These are phyloP conservation scores for Mylabris phalerata DNA, from an alignment of 1,140 invertebrate genomes.

Conservation along the genomic window DNA sequence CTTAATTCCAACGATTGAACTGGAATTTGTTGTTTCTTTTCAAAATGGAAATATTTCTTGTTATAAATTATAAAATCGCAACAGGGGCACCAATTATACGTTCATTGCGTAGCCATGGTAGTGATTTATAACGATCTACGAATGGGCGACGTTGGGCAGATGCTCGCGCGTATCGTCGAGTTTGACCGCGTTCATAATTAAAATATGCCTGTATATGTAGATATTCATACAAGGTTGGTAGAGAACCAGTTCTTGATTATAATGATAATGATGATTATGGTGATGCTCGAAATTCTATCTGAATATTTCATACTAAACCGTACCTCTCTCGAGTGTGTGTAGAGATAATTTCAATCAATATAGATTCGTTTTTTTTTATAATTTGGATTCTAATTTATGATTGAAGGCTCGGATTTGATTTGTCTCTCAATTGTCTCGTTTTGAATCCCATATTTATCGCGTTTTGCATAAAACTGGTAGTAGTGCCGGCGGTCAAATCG, in stretches of 20 bases:
- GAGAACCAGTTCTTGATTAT: constrained; percentile 11
- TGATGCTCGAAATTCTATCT: background rate
- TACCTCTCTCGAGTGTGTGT: background rate
- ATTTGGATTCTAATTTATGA: constrained; percentile 1
- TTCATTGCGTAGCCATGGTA: constrained; percentile 29
- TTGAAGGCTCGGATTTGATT: background rate
- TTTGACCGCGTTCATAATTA: constrained; percentile 20
- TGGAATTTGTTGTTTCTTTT: no score
- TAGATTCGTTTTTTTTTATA: background rate
- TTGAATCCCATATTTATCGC: no score
- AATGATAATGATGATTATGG: constrained; percentile 7
- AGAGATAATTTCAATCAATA: background rate
- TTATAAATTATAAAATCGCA: constrained; percentile 29
- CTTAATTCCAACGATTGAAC: no score
- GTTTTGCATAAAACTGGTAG: no score
- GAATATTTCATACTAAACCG: background rate
- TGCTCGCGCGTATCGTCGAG: background rate
- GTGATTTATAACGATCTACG: constrained; percentile 25
- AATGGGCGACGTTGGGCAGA: constrained; percentile 18
- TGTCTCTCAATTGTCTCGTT: background rate
- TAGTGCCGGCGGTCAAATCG: no score
- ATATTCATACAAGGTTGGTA: no score
- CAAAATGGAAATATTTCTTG: background rate
- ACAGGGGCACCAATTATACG: constrained; percentile 30
- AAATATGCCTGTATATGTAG: background rate